These are phyloP conservation scores for Sminthurinus signatus DNA, from an alignment of 1,140 invertebrate species.

Conservation along the genomic window DNA sequence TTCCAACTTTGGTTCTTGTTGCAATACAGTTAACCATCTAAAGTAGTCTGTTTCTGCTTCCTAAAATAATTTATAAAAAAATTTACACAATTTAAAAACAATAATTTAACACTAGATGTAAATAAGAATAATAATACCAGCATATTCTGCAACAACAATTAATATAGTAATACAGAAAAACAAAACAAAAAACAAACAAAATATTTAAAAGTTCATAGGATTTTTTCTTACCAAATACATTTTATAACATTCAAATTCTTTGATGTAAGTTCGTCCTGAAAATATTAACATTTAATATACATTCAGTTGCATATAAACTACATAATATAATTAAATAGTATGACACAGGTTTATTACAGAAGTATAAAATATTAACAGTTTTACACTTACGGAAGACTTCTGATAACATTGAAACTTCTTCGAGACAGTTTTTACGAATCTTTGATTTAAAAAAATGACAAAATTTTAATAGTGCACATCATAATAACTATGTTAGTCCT, in stretches of 20 bases:
- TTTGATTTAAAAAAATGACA: background rate
- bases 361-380: too few relatives aligned
- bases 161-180: too few relatives aligned
- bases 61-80: slow-evolving; percentile 13
- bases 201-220: background rate
- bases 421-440: background rate
- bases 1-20: slow-evolving; percentile 18
- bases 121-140: background rate
- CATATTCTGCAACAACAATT: too few relatives aligned
- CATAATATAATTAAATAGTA: too few relatives aligned
- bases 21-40: slow-evolving; percentile 18
- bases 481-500: background rate
- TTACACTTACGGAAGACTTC: background rate
- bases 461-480: background rate
- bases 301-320: too few relatives aligned
- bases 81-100: background rate
- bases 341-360: too few relatives aligned
- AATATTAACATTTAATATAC: too few relatives aligned
- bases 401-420: background rate
- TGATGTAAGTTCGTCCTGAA: background rate
- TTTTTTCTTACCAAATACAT: background rate
- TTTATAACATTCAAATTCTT: slow-evolving; percentile 5
- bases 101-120: background rate
- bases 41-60: slow-evolving; percentile 23
- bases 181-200: background rate